These are phyloP conservation scores for Trididemnum nubilum DNA, from an alignment of 23 tunicate genomes.

Conservation along the genomic window DNA sequence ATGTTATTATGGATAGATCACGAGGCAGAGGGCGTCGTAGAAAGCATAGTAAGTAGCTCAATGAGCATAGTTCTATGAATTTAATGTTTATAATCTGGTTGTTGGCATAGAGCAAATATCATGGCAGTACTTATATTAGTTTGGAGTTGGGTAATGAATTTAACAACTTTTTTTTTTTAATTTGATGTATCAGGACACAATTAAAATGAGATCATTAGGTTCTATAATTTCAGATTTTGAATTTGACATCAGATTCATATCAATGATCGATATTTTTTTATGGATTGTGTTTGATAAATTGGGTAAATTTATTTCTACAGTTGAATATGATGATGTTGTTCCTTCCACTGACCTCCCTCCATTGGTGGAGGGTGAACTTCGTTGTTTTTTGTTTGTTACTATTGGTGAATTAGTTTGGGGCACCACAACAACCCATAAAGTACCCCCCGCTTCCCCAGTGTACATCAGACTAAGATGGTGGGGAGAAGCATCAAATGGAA, in stretches of 20 bases:
- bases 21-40: not conserved
- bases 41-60: not conserved
- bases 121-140: no score
- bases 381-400: slow-evolving; percentile 80
- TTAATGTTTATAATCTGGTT: no score
- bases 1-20: not conserved
- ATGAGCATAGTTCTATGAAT: no score
- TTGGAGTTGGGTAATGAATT: no score
- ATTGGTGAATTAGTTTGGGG: slow-evolving; percentile 79
- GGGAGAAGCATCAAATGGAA: slow-evolving; percentile 96
- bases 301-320: slow-evolving; percentile 48
- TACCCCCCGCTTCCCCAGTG: slow-evolving; percentile 80
- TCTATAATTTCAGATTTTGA: no score
- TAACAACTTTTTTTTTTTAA: no score
- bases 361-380: slow-evolving; percentile 88
- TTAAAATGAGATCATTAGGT: no score
- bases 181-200: no score
- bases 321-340: slow-evolving; percentile 65
- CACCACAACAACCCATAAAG: slow-evolving; percentile 37
- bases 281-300: no score
- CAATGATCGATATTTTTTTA: no score
- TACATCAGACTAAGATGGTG: slow-evolving; percentile 90
- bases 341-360: slow-evolving; percentile 95
- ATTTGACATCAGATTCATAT: no score
- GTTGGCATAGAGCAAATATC: no score